Base-by-base conservation (phyloP, 2,888 invertebrate species). In the Drosophila pseudotalamancana region DNA sequence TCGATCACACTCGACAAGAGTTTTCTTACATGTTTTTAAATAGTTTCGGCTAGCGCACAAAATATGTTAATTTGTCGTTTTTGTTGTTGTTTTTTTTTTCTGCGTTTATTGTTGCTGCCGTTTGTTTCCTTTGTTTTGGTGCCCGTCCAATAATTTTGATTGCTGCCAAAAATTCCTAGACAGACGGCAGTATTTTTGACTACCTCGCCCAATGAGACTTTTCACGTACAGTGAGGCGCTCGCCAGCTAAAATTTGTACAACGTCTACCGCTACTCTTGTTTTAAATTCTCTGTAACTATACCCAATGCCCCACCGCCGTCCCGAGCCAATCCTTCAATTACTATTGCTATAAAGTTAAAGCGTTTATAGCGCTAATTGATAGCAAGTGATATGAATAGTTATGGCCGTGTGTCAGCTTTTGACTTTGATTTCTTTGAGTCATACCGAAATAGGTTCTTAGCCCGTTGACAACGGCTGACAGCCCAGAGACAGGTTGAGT, bases 81-180 rank as follows among this genome's bases (percentile, higher is more conserved):
- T 62, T 70, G 46, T 53, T 43, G 60, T 49, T 70, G 14, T 55
- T 35, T 21, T 6, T 29, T 21, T 60, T 25, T 18, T 6, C 27
- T 34, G 14, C 11, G 12, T 9, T 32, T 14, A 9, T 29, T 46
- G 51, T 43, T 64, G 35, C 57, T 54, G 50, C 14, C 35, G 16
- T 32, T 18, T 25, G n/a, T 39, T 40, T 42, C 16, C 37, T 53
- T 40, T 25, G 49, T 50, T 53, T 62, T 56, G 72, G 40, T 37
- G 61, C 43, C 43, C 55, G 51, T 42, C 65, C 72, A 64, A 84
- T 78, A 82, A 79, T 72, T 86, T 79, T 83, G 83, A 86, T 83
- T 76, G 80, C 77, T 86, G 87, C 83, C 86, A 83, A 79, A 74
- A 76, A 70, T 74, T 82, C 67, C 53, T 68, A 71, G 59, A 72